Percentiles rank a stretch among this genome's conserved stretches.
These are phyloP conservation scores for Drosophila meridionalis DNA, from an alignment of 2,888 invertebrate genomes.

Conservation along the genomic window DNA sequence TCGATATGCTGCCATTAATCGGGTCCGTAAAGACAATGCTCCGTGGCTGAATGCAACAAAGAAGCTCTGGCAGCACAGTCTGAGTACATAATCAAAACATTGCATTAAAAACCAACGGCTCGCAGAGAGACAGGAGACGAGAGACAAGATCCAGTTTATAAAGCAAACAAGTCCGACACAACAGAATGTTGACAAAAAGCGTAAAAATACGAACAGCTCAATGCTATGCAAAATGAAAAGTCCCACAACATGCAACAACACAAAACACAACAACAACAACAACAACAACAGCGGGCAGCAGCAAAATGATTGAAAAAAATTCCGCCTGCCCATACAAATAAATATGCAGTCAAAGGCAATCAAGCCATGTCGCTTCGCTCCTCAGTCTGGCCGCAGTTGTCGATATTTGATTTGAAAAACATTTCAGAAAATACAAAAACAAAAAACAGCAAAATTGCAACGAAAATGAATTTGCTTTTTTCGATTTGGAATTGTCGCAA, in stretches of 20 bases:
- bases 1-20: constrained; percentile 12
- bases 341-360: constrained; percentile 80
- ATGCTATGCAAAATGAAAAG: constrained; percentile 62
- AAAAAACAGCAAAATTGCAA: constrained; percentile 44
- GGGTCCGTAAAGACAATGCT: constrained; percentile 10
- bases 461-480: constrained; percentile 52
- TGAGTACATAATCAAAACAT: constrained; percentile 65
- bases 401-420: constrained; percentile 81
- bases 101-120: constrained; percentile 66
- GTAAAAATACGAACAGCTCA: constrained; percentile 62
- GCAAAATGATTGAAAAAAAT: constrained; percentile 31
- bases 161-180: constrained; percentile 57
- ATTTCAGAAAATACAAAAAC: constrained; percentile 53
- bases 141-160: constrained; percentile 32
- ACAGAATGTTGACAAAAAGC: constrained; percentile 76
- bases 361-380: constrained; percentile 58
- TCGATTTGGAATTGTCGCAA: constrained; percentile 57
- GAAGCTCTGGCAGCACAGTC: background rate
- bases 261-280: constrained; percentile 30
- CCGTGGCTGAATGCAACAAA: constrained; percentile 13
- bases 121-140: constrained; percentile 15
- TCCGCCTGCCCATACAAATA: constrained; percentile 64
- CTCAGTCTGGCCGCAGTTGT: constrained; percentile 63
- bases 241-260: constrained; percentile 46
- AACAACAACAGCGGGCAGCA: constrained; percentile 22